Evolutionary conservation across 2,888 invertebrate genomes (phyloP), one percentile per base, ranked within the genome.

Genomic region (Eupithecia pulchellata): DNA sequence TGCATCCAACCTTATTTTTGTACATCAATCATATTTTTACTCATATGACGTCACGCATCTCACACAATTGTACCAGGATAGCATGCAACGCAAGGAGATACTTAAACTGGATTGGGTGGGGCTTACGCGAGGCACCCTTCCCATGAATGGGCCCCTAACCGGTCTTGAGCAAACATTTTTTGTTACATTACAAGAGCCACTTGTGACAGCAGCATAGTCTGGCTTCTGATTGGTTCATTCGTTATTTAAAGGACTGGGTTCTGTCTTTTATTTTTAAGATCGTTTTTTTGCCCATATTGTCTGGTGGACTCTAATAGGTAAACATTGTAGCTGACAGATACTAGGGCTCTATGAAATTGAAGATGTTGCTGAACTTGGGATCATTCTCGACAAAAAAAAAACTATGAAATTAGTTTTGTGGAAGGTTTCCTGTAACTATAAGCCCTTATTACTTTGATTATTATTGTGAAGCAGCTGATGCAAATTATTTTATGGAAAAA

Each of bases 11-110:
- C 52, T 32, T 64, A 34, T 64, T 61, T n/a, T 25, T 17, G 34
- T 39, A 25, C 39, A 39, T 71, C 62, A 47, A 29, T 64, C 63
- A 64, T 42, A 20, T 70, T 68, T 68, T 66, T 42, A 55, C 64
- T 57, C 60, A n/a, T 74, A 78, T 83, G 79, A 85, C 87, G 87
- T 88, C 87, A 88, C 78, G 76, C 79, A 69, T 76, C 80, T 74
- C 76, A 71, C 77, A 73, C 75, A 64, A 72, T 75, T 75, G 80
- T 86, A 89, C 88, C 82, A 86, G 86, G 89, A 79, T 70, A 70
- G 77, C 84, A 89, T 86, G 81, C 73, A 69, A 70, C 39, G 64
- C 64, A 70, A 81, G 80, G 76, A 76, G 81, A 78, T 77, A 68
- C 72, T 72, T 66, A 47, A 52, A 74, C 68, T 75, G 70, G 61